Base-by-base conservation (phyloP, 2,113 vertebrate species). In the Himantopus leucocephalus region DNA sequence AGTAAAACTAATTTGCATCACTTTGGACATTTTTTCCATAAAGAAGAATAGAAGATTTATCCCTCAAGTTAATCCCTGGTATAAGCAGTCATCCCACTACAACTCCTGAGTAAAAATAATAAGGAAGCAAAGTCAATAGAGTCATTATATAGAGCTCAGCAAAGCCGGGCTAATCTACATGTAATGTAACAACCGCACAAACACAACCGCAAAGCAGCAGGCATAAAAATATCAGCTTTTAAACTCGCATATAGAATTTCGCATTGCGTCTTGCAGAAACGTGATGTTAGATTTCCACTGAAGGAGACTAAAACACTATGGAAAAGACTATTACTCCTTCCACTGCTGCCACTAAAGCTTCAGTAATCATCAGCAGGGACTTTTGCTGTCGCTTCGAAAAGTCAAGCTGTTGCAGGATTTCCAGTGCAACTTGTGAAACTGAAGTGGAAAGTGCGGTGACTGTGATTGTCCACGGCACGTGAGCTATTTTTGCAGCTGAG, bases 401-500 rank as follows among this genome's bases (percentile, higher is more conserved):
- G 60, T 35, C 71, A 63, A 64, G 20, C 60, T 17, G 5, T 8
- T 88, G n/a, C 29, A 73, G n/a, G 24, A 88, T 80, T 73, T 94
- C 59, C 81, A 85, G 43, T 2, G 9, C 56, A 91, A 73, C 50
- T 81, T 58, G 58, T 64, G 47, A 62, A 90, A 85, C 1, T 11
- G 3, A 70, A 91, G 53, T 27, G 81, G 53, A 53, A 96, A 95
- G 70, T 2, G 50, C 12, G 29, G 58, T 27, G 89, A 90, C 60
- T 85, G 82, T 29, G 77, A 92, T 11, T 3, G 26, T 70, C 87
- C 89, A 78, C 1, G 0, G 77, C 68, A 6, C 6, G 5, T 32
- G 53, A 91, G 94, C 74, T 94, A 88, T 91, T 94, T 95, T 47
- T 88, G 92, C 91, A 94, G 86, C 95, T 89, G 89, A 90, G 8